Evolutionary conservation across 2,113 vertebrate species (phyloP).

Genomic region (Sinocyclocheilus grahami): DNA sequence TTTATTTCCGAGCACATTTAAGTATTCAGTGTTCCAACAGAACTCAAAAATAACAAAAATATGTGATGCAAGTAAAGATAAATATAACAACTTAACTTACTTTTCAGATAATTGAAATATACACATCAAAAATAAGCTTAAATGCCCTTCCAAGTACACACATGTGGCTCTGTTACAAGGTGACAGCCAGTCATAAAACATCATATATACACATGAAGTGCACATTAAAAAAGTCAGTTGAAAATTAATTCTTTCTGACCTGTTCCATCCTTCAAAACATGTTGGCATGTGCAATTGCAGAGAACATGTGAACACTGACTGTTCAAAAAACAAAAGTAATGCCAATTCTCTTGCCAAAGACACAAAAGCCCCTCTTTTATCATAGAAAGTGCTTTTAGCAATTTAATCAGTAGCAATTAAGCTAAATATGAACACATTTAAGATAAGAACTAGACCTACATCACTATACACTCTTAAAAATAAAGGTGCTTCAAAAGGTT

Average conservation of each 20-base stretch:
- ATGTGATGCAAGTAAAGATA: neutral
- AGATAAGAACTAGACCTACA: neutral
- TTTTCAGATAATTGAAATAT: constrained; percentile 13
- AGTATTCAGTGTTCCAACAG: neutral
- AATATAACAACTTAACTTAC: constrained; percentile 16
- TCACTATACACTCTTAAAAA: too few relatives aligned
- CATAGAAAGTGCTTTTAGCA: constrained; percentile 3
- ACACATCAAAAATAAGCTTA: neutral
- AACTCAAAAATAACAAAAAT: neutral
- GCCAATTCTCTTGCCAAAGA: neutral
- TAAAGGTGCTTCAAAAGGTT: too few relatives aligned
- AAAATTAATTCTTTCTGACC: neutral
- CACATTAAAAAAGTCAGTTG: neutral
- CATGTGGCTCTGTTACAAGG: neutral
- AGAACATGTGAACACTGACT: neutral
- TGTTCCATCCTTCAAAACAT: neutral
- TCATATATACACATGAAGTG: neutral
- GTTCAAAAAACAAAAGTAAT: constrained; percentile 11
- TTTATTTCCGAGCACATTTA: neutral
- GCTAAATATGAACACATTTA: neutral
- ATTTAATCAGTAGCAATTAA: neutral
- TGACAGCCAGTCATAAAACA: neutral
- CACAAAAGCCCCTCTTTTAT: neutral
- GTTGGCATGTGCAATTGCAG: neutral
- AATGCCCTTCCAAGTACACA: constrained; percentile 6